A percentile compares a stretch with the other conserved stretches of the same genome.
Conservation (phyloP, 2,888 invertebrate genomes). For the Odontomyia ornata region DNA sequence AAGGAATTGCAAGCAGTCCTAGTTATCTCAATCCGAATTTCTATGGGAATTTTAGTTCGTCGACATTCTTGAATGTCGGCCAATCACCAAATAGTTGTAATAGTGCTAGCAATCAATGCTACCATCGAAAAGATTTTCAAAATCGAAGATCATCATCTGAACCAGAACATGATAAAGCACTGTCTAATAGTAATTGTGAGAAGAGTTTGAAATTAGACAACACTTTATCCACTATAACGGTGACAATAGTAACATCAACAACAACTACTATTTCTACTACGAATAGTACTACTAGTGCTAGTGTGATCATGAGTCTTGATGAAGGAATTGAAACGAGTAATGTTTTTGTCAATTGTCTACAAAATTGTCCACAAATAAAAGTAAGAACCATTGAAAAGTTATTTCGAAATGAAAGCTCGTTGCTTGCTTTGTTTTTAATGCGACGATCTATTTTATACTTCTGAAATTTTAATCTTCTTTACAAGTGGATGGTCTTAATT, state of each 20-base stretch:
- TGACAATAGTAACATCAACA: slow-evolving; percentile 10
- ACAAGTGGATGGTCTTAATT: background rate
- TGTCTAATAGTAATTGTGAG: slow-evolving; percentile 23
- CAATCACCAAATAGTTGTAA: slow-evolving; percentile 12
- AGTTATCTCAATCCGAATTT: slow-evolving; percentile 40
- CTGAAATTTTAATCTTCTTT: background rate
- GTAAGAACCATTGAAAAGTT: slow-evolving; percentile 56
- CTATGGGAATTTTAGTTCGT: slow-evolving; percentile 35
- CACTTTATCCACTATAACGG: slow-evolving; percentile 19
- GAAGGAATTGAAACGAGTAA: slow-evolving; percentile 45
- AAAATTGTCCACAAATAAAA: slow-evolving; percentile 60
- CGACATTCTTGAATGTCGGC: slow-evolving; percentile 39
- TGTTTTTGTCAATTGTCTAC: slow-evolving; percentile 51
- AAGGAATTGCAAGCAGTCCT: slow-evolving; percentile 41
- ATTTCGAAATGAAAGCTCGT: background rate
- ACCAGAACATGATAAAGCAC: slow-evolving; percentile 49
- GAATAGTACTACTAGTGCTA: slow-evolving; percentile 10
- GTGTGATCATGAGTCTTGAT: slow-evolving; percentile 24
- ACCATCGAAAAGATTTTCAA: slow-evolving; percentile 51
- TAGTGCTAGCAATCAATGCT: slow-evolving; percentile 18
- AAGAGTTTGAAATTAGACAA: slow-evolving; percentile 26
- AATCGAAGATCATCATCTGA: slow-evolving; percentile 52
- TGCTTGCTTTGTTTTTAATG: slow-evolving; percentile 16
- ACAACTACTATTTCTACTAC: slow-evolving; percentile 20
- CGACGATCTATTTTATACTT: background rate